A percentile compares a stretch with the other conserved stretches of the same genome.
phyloP scores from a whole-genome alignment of 2,113 vertebrate species.

The Oryzias melastigma region DNA sequence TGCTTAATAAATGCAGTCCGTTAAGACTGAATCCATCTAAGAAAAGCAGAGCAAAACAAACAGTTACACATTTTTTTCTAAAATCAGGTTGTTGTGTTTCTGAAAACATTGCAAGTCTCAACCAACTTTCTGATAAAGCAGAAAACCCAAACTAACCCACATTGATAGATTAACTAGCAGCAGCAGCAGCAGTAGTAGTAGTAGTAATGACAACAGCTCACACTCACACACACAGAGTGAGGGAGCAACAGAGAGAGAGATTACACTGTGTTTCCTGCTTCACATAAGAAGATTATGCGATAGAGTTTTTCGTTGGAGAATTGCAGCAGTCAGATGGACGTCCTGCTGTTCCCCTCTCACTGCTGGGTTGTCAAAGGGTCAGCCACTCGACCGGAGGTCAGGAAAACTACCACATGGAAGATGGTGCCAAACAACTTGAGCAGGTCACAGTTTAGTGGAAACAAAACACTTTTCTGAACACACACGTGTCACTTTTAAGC shows the following conservation, averaged over 20 bases:
- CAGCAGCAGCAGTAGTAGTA: conserved; percentile 12
- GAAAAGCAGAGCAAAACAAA: neutral
- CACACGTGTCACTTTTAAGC: too few species aligned
- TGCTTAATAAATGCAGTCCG: too few species aligned
- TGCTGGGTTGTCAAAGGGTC: conserved; percentile 52
- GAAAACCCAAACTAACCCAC: neutral
- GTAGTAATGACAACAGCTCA: conserved; percentile 23
- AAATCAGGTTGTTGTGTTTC: neutral
- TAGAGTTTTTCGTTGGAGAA: conserved; percentile 61
- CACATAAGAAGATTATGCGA: conserved; percentile 71
- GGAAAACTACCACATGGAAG: conserved; percentile 42
- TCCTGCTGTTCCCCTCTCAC: conserved; percentile 49
- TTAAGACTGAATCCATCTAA: neutral
- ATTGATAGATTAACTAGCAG: conserved; percentile 22
- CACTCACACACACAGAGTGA: conserved; percentile 15
- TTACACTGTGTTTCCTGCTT: conserved; percentile 73
- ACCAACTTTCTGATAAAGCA: conserved; percentile 3
- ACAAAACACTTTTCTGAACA: too few species aligned
- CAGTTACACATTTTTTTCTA: neutral
- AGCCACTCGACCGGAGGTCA: conserved; percentile 38
- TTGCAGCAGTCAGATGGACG: conserved; percentile 68
- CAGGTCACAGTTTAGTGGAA: neutral
- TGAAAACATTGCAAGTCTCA: neutral
- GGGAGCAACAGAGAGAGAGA: conserved; percentile 46
- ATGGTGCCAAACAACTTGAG: conserved; percentile 35